Conservation (phyloP, 2,888 invertebrate species). For the Dryadula phaetusa region DNA sequence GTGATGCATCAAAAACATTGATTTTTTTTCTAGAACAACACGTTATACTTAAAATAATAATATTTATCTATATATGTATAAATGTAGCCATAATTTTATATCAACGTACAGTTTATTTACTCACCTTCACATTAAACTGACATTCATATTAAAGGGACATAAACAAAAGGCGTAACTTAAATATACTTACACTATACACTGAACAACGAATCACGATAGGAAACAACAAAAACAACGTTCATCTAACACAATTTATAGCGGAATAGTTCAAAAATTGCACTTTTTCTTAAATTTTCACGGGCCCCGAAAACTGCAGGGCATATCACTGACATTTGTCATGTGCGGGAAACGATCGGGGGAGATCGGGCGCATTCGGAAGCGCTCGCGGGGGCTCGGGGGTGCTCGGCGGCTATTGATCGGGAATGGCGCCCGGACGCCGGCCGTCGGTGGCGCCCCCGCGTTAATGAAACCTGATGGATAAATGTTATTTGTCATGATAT, state of each 20-base stretch:
- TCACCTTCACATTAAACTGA: neutral
- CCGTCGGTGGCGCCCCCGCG: slow-evolving; percentile 77
- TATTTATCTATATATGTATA: too few relatives aligned
- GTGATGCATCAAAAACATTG: slow-evolving; percentile 34
- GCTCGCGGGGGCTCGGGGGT: slow-evolving; percentile 49
- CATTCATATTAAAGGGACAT: neutral
- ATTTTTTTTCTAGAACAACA: slow-evolving; percentile 25
- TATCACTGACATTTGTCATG: slow-evolving; percentile 80
- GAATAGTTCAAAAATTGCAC: slow-evolving; percentile 49
- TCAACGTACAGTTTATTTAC: neutral
- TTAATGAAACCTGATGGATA: slow-evolving; percentile 79
- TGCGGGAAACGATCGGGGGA: slow-evolving; percentile 55
- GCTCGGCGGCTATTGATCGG: slow-evolving; percentile 72
- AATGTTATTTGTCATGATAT: slow-evolving; percentile 82
- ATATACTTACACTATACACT: slow-evolving; percentile 67
- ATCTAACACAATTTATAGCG: slow-evolving; percentile 57
- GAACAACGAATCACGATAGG: slow-evolving; percentile 47
- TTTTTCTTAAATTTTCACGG: slow-evolving; percentile 66
- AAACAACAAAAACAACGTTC: slow-evolving; percentile 53
- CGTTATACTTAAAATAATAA: neutral
- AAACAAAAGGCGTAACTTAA: slow-evolving; percentile 24
- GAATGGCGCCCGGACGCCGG: slow-evolving; percentile 74
- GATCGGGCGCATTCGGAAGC: slow-evolving; percentile 46
- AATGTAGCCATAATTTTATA: neutral
- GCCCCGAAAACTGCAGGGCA: slow-evolving; percentile 75